Evolutionary conservation across 64 coral and sea anemone species (phyloP), one percentile per base, ranked within the genome.

Genomic region (Pachyseris speciosa): DNA sequence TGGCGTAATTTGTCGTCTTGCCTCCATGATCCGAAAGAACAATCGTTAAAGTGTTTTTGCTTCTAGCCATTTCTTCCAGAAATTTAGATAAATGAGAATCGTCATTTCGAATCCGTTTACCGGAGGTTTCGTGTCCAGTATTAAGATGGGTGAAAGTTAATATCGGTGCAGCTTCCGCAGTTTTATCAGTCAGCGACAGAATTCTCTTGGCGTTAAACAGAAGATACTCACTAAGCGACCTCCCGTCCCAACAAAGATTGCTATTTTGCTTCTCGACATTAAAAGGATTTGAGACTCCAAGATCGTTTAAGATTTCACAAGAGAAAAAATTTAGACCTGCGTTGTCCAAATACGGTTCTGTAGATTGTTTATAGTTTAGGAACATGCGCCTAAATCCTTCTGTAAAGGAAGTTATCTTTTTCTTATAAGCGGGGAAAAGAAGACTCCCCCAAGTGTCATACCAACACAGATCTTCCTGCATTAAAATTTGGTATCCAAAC

Each of bases 381-480:
- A 91, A 91, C 36, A 59, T 36, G 33, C 42, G 78, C 53, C 93
- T 93, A 32, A 85, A 92, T 37, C 50, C 85, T 7, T 89, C 60
- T 28, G 94, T 64, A 22, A 87, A 92, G 43, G 86, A 74, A 48
- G 37, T 39, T 33, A 86, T 13, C 10, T 76, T 93, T 67, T 90
- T 87, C 15, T 95, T 95, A 26, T 87, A 93, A 27, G 59, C 30
- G 30, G 89, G 85, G 16, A 86, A 92, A 48, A 95, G 51, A 28
- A 91, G 28, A 44, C 79, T 64, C 10, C 97, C 97, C 97, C 97
- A 95, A 11, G 11, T 37, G 40, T 99, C 97, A 64, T 81, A 99
- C 83, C 94, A 99, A 38, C 97, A 99, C 22, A 88, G 84, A 63
- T 95, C 93, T 72, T 99, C 97, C 5, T 99, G 97, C 22, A 95